These are phyloP conservation scores for Perdita meconis DNA, from an alignment of 2,888 invertebrate species.

Conservation along the genomic window DNA sequence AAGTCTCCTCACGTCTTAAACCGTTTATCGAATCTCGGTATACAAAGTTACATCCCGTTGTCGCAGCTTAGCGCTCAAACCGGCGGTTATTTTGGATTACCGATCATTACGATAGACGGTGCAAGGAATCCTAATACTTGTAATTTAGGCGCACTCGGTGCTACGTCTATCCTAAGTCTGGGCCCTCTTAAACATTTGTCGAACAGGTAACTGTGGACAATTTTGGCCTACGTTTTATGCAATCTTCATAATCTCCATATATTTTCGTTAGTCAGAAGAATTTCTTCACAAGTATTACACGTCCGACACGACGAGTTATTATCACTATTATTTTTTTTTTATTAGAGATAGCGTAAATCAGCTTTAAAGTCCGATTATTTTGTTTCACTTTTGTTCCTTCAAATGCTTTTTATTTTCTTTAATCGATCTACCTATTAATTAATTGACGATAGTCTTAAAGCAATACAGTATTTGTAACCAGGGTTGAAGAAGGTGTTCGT, in stretches of 20 bases:
- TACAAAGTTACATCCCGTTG: conserved; percentile 90
- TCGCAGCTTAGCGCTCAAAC: conserved; percentile 87
- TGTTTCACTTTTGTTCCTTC: neutral
- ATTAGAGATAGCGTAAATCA: conserved; percentile 5
- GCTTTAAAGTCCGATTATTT: neutral
- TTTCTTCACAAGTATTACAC: conserved; percentile 9
- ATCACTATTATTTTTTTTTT: neutral
- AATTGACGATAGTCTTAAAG: conserved; percentile 56
- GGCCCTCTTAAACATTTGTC: conserved; percentile 88
- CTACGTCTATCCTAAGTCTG: conserved; percentile 89
- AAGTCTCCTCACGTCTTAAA: conserved; percentile 88
- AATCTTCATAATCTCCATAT: conserved; percentile 20
- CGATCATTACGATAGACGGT: conserved; percentile 89
- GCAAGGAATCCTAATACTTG: conserved; percentile 87
- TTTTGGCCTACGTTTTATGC: conserved; percentile 46
- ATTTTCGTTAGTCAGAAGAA: neutral
- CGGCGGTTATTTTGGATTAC: conserved; percentile 89
- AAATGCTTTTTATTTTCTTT: neutral
- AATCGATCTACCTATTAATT: conserved; percentile 35
- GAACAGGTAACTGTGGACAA: conserved; percentile 80
- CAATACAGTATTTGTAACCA: conserved; percentile 66
- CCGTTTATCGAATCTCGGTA: conserved; percentile 88
- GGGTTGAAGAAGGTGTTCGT: conserved; percentile 42
- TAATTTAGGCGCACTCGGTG: conserved; percentile 88
- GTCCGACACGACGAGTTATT: neutral